phyloP scores from a whole-genome alignment of 2,113 vertebrate genomes.

The Neofelis nebulosa region DNA sequence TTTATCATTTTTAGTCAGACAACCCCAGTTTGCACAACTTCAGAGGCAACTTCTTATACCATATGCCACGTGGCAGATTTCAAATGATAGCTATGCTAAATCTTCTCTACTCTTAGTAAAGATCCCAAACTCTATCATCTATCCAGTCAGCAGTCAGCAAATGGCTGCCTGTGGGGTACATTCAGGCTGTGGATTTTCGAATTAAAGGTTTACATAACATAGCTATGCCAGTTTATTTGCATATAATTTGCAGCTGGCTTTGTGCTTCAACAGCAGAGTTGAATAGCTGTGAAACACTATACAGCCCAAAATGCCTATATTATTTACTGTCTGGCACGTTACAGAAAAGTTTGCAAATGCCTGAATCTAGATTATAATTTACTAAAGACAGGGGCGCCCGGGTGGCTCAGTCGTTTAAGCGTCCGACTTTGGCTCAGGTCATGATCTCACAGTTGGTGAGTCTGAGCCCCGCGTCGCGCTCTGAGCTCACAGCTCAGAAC shows the following conservation, averaged over 20 bases:
- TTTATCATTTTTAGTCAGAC: background rate
- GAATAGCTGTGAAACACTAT: background rate
- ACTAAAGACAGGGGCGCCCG: background rate
- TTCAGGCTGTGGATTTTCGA: background rate
- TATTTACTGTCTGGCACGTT: background rate
- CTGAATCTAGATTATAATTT: background rate
- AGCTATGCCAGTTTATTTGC: background rate
- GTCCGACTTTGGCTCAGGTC: too few relatives aligned
- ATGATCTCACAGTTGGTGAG: too few relatives aligned
- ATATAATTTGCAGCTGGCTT: background rate
- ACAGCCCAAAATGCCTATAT: background rate
- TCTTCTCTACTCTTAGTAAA: background rate
- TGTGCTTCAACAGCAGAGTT: background rate
- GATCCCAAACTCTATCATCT: background rate
- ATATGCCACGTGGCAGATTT: background rate
- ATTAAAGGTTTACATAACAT: background rate
- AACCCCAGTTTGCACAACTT: background rate
- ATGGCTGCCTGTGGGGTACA: background rate
- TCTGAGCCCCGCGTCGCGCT: too few relatives aligned
- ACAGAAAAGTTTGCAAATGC: background rate
- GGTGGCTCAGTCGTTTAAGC: too few relatives aligned
- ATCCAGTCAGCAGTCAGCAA: background rate
- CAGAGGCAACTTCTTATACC: background rate
- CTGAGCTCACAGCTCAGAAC: too few relatives aligned
- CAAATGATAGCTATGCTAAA: background rate